Conservation (phyloP, 1,140 invertebrate genomes). For the Pseudomyrmex concolor region DNA sequence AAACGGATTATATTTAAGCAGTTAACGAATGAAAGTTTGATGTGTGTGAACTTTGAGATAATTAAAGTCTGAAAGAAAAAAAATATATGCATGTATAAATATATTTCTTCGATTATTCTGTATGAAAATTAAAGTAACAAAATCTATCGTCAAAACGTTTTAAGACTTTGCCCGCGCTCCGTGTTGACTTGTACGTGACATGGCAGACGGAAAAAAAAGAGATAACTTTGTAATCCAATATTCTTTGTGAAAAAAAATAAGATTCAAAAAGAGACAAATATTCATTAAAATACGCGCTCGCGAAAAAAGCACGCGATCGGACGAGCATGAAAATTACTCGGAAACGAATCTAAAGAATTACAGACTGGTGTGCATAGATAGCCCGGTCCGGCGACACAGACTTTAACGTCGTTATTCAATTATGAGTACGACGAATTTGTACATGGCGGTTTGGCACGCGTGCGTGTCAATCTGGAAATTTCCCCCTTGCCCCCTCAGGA, state of each 20-base stretch:
- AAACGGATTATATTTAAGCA: slow-evolving; percentile 12
- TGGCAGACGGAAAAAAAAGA: neutral
- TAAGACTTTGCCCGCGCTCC: too few relatives aligned
- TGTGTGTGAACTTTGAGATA: too few relatives aligned
- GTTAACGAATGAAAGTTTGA: slow-evolving; percentile 29
- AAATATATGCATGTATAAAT: too few relatives aligned
- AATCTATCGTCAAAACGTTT: slow-evolving; percentile 2
- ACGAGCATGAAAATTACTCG: neutral
- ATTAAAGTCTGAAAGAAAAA: too few relatives aligned
- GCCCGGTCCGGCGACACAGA: neutral
- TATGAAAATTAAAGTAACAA: neutral
- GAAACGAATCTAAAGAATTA: slow-evolving; percentile 37
- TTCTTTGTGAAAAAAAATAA: neutral
- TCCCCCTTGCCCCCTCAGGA: slow-evolving; percentile 13
- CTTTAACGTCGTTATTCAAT: slow-evolving; percentile 55
- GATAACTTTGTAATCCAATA: neutral
- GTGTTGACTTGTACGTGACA: too few relatives aligned
- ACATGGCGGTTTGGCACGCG: slow-evolving; percentile 38
- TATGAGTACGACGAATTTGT: slow-evolving; percentile 48
- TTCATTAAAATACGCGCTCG: neutral
- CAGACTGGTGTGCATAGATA: neutral
- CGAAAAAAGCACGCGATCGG: neutral
- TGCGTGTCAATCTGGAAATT: slow-evolving; percentile 65
- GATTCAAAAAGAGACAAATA: neutral
- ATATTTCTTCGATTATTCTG: neutral